phyloP scores from a whole-genome alignment of 2,888 invertebrate genomes.

The Melanargia galathea region DNA sequence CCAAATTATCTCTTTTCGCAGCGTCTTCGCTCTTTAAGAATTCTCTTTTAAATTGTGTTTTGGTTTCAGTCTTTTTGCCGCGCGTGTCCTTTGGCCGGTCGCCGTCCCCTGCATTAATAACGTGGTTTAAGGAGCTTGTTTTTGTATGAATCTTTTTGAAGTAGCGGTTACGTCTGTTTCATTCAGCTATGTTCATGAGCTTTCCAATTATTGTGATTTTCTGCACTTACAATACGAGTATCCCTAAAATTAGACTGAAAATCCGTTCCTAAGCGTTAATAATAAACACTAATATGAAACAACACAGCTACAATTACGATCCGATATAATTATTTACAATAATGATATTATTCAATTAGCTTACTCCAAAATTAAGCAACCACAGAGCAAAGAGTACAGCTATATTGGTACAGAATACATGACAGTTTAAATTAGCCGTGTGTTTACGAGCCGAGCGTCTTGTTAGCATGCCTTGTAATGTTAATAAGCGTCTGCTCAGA shows the following conservation, averaged over 20 bases:
- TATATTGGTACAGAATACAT: constrained; percentile 33
- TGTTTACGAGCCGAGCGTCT: constrained; percentile 52
- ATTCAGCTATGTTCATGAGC: constrained; percentile 5
- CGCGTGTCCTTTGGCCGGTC: constrained; percentile 70
- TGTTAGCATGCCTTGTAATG: constrained; percentile 63
- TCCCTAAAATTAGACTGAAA: neutral
- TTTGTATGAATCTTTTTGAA: constrained; percentile 42
- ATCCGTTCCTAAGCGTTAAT: neutral
- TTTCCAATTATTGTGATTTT: constrained; percentile 10
- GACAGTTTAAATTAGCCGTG: constrained; percentile 52
- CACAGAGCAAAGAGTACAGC: neutral
- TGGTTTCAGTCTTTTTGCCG: constrained; percentile 71
- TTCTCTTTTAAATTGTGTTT: constrained; percentile 80
- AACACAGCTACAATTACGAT: neutral
- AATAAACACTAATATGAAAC: neutral
- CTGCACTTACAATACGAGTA: neutral
- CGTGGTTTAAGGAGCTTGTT: constrained; percentile 50
- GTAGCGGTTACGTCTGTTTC: constrained; percentile 25
- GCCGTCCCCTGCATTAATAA: constrained; percentile 69
- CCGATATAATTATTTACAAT: neutral
- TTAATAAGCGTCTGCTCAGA: constrained; percentile 50
- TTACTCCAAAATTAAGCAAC: constrained; percentile 18
- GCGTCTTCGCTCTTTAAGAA: constrained; percentile 78
- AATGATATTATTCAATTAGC: constrained; percentile 21
- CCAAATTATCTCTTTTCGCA: constrained; percentile 73